Evolutionary conservation across 92 coral and sea anemone species (phyloP), one percentile per base, ranked within the genome.

Genomic region (Heteractis magnifica): DNA sequence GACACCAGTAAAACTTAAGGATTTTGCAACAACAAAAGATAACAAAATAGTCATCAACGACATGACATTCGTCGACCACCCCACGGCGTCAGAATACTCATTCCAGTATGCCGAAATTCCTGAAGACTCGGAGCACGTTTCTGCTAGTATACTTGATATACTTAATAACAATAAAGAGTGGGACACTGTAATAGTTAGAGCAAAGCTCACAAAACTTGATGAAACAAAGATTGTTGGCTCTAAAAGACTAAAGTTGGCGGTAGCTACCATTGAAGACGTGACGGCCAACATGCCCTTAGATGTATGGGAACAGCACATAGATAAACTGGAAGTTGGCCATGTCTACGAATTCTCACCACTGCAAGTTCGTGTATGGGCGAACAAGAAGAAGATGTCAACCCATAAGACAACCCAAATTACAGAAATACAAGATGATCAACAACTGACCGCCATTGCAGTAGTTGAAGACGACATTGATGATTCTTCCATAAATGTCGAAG

Each of bases 291-390:
- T 86, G 78, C 89, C 89, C 11, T 79, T 86, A 71, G 88, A 86
- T 72, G 56, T 84, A 58, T 86, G 89, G 90, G 91, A 88, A 78
- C 84, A 86, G 74, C 88, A 88, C 73, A 88, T 88, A 77, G 86
- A 79, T 79, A 60, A 86, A 73, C 77, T 91, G 70, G 79, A 51
- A 52, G 77, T 91, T 73, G 86, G 91, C 72, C 41, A 74, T 52
- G 90, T 85, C 51, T 91, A 87, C 91, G 71, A 80, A 73, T 80
- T 91, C 80, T 59, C 75, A 62, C 93, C 93, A 56, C 48, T 85
- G 88, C 80, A 85, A 62, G 89, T 88, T 62, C 88, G 89, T 79
- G 58, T 90, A 78, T 90, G 90, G 93, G 62, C 85, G 10, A 80
- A 83, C 85, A 82, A 78, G 64, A 85, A 90, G 72, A 7, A 90